Evolutionary conservation across 2,113 vertebrate genomes (phyloP).

Genomic region (Colaptes auratus): DNA sequence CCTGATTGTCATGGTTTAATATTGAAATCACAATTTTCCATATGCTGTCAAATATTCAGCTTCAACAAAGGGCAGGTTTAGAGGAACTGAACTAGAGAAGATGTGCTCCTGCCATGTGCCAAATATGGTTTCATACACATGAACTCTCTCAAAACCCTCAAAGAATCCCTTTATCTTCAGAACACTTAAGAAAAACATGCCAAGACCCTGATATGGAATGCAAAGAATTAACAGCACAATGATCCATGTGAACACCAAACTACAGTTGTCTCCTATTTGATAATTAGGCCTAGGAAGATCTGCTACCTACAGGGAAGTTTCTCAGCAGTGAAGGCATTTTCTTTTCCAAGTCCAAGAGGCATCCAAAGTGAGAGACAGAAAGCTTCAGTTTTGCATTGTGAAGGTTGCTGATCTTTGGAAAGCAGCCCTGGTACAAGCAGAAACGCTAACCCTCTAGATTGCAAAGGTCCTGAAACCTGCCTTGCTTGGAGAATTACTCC

Average conservation of each 20-base stretch:
- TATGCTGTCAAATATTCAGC: too few species aligned
- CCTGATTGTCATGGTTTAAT: too few species aligned
- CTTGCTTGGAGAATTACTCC: not conserved
- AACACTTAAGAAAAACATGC: not conserved
- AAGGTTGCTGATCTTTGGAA: not conserved
- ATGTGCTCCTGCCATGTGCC: too few species aligned
- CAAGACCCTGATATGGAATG: not conserved
- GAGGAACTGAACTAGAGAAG: too few species aligned
- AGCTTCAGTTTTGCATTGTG: not conserved
- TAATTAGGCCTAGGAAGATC: not conserved
- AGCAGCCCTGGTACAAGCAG: not conserved
- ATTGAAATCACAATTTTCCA: too few species aligned
- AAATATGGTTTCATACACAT: too few species aligned
- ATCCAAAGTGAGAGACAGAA: not conserved
- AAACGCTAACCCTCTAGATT: not conserved
- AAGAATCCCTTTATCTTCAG: not conserved
- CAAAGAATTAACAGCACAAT: not conserved
- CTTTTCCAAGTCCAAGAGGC: not conserved
- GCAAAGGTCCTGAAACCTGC: not conserved
- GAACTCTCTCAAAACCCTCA: too few species aligned
- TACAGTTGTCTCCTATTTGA: not conserved
- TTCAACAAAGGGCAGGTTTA: too few species aligned
- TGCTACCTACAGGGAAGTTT: not conserved
- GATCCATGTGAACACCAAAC: not conserved
- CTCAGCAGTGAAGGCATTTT: not conserved